phyloP scores from a whole-genome alignment of 2,797 vertebrate species.

The Pantherophis alleghaniensis region DNA sequence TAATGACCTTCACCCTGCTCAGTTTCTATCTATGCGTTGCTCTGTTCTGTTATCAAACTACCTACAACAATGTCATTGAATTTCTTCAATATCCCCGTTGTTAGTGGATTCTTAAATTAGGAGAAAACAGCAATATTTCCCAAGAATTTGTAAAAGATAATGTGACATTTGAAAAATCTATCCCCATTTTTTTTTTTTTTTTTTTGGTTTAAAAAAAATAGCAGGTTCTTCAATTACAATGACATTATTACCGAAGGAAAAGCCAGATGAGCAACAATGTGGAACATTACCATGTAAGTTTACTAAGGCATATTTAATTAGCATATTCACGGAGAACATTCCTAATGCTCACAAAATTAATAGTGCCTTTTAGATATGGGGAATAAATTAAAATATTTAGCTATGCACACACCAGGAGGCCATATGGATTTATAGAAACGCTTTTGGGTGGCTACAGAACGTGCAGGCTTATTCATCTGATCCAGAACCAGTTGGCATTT shows the following conservation, averaged over 20 bases:
- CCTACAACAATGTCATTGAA: background rate
- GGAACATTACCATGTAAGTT: background rate
- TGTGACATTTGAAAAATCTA: background rate
- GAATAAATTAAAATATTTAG: background rate
- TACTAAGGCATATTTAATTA: slow-evolving; percentile 1
- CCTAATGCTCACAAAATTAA: background rate
- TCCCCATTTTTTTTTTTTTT: too few relatives aligned
- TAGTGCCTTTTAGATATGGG: background rate
- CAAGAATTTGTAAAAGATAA: background rate
- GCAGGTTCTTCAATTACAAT: background rate
- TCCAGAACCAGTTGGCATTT: background rate
- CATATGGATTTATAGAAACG: background rate
- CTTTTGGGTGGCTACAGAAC: background rate
- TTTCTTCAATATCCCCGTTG: background rate
- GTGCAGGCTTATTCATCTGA: background rate
- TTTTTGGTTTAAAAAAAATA: background rate
- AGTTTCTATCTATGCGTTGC: background rate
- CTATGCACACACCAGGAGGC: background rate
- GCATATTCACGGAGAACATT: background rate
- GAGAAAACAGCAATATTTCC: too few relatives aligned
- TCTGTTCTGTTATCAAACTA: background rate
- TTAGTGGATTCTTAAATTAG: background rate
- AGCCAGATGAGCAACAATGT: background rate
- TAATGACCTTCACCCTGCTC: background rate
- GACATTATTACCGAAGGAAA: background rate